phyloP scores from a whole-genome alignment of 2,113 vertebrate species.

The Saguinus imperator region DNA sequence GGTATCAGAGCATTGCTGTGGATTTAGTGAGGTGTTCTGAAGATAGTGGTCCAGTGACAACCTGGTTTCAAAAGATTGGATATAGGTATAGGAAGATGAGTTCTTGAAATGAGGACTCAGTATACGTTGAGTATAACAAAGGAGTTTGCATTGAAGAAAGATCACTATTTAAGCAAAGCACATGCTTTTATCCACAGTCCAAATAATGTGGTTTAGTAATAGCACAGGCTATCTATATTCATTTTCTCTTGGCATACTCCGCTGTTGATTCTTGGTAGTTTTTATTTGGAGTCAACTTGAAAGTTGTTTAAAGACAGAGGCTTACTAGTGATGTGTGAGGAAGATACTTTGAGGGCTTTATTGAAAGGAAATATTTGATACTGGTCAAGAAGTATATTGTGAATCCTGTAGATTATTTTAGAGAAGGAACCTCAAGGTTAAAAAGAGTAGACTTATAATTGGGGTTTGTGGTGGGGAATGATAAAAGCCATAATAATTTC shows the following conservation, averaged over 20 bases:
- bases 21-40: neutral
- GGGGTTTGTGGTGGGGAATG: neutral
- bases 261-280: neutral
- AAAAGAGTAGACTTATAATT: neutral
- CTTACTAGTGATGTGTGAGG: neutral
- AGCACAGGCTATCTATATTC: neutral
- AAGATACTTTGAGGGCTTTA: neutral
- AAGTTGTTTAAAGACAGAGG: slow-evolving; percentile 7
- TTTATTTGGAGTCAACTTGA: neutral
- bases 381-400: neutral
- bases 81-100: neutral
- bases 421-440: neutral
- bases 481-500: neutral
- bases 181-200: neutral
- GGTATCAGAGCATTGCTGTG: neutral
- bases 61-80: neutral
- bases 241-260: neutral
- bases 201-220: neutral
- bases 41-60: neutral
- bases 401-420: neutral
- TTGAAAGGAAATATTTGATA: neutral
- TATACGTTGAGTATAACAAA: neutral
- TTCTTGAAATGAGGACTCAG: neutral
- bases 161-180: neutral
- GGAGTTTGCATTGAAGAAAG: neutral